phyloP scores from a whole-genome alignment of 1,140 invertebrate genomes.

The Uloborus diversus region DNA sequence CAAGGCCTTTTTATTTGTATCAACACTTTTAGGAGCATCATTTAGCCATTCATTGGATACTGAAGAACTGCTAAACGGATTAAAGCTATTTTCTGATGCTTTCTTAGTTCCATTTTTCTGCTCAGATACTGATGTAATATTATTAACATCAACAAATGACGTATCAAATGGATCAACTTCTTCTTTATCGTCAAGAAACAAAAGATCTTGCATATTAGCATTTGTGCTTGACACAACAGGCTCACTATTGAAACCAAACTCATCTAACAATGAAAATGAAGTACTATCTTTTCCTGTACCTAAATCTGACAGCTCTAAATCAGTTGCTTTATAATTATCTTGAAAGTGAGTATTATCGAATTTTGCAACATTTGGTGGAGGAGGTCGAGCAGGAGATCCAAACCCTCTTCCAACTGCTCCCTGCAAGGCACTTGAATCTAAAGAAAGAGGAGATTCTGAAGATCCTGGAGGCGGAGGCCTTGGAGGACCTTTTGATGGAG shows the following conservation, averaged over 20 bases:
- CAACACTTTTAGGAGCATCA: slow-evolving; percentile 11
- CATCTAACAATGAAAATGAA: slow-evolving; percentile 72
- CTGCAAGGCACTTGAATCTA: slow-evolving; percentile 53
- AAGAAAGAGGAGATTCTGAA: slow-evolving; percentile 19
- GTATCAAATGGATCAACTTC: slow-evolving; percentile 63
- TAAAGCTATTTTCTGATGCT: slow-evolving; percentile 34
- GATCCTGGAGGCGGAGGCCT: slow-evolving; percentile 43
- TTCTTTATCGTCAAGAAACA: slow-evolving; percentile 57
- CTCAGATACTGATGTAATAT: not conserved
- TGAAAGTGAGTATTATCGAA: not conserved
- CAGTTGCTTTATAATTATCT: not conserved
- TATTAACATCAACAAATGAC: slow-evolving; percentile 60
- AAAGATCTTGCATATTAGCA: slow-evolving; percentile 55
- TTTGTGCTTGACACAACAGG: slow-evolving; percentile 38
- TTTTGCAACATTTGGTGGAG: slow-evolving; percentile 17
- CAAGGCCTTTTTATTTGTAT: slow-evolving; percentile 12
- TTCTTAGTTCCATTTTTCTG: not conserved
- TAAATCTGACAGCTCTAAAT: slow-evolving; percentile 74
- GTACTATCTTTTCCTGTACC: slow-evolving; percentile 62
- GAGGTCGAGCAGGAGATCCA: slow-evolving; percentile 42
- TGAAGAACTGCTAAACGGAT: slow-evolving; percentile 37
- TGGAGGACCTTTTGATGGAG: slow-evolving; percentile 37
- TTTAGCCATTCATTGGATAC: slow-evolving; percentile 22
- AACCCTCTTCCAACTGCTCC: slow-evolving; percentile 22
- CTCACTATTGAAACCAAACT: slow-evolving; percentile 60